These are phyloP conservation scores for Bellardia bayeri DNA, from an alignment of 2,888 invertebrate genomes.

Conservation along the genomic window DNA sequence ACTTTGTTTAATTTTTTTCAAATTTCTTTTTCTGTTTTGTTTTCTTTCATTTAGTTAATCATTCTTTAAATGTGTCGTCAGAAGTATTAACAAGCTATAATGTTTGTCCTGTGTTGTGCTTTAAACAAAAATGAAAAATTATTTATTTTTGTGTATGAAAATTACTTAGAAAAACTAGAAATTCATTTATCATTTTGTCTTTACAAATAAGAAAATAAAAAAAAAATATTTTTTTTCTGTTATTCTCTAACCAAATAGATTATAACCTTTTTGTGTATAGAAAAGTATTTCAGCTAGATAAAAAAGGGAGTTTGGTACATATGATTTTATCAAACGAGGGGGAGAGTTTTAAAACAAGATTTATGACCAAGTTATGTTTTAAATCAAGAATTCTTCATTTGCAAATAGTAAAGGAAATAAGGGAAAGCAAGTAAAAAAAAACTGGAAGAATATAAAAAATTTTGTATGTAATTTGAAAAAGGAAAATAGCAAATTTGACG, in stretches of 20 bases:
- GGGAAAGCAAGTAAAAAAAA: background rate
- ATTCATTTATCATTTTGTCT: constrained; percentile 71
- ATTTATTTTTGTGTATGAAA: constrained; percentile 19
- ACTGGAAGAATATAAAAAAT: constrained; percentile 21
- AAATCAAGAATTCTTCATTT: constrained; percentile 57
- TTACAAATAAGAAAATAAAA: constrained; percentile 30
- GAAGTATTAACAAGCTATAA: constrained; percentile 65
- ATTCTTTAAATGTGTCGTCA: constrained; percentile 55
- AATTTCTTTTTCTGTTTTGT: background rate
- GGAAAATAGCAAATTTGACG: constrained; percentile 64
- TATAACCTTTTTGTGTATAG: constrained; percentile 52
- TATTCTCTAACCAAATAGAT: constrained; percentile 46
- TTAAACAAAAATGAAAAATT: constrained; percentile 57
- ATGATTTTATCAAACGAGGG: constrained; percentile 26
- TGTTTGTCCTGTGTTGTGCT: constrained; percentile 8
- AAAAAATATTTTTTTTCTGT: constrained; percentile 6
- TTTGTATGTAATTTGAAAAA: constrained; percentile 29
- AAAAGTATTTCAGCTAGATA: no score
- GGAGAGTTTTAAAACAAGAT: constrained; percentile 58
- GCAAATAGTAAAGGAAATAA: constrained; percentile 8
- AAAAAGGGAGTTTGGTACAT: background rate
- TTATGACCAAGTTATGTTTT: constrained; percentile 65
- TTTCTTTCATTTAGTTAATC: constrained; percentile 44
- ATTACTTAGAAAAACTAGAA: background rate
- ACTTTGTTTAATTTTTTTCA: background rate